Percentiles rank a stretch among this genome's conserved stretches.
Evolutionary conservation across 2,888 invertebrate species (phyloP).

Genomic region (Chalcosyrphus nemorum): DNA sequence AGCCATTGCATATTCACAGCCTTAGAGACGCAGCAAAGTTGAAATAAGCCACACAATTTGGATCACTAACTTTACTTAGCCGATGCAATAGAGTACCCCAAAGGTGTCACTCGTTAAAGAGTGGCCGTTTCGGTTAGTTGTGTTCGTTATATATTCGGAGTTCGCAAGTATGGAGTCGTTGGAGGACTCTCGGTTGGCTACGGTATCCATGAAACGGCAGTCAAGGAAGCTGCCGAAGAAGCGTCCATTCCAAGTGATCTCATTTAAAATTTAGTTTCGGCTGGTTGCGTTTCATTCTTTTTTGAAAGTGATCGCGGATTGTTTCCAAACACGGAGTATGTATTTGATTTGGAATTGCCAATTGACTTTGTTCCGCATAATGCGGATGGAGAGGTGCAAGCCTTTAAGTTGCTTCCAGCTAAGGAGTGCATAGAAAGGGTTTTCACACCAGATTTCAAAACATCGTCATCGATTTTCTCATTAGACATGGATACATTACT

Average conservation of each 20-base stretch:
- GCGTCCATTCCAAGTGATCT: conserved; percentile 93
- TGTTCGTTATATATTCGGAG: too few species aligned
- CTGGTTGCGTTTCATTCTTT: conserved; percentile 85
- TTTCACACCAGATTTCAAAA: conserved; percentile 93
- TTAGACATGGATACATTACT: conserved; percentile 94
- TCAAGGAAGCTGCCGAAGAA: conserved; percentile 97
- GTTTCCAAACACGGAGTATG: conserved; percentile 97
- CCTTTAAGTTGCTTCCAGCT: conserved; percentile 92
- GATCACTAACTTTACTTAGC: too few species aligned
- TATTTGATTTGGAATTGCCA: conserved; percentile 95
- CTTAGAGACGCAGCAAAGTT: too few species aligned
- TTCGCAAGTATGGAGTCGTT: conserved; percentile 96
- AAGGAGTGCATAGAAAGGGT: conserved; percentile 92
- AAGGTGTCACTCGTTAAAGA: too few species aligned
- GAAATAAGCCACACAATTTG: too few species aligned
- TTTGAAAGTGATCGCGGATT: conserved; percentile 96
- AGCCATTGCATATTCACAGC: too few species aligned
- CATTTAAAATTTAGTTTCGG: conserved; percentile 84
- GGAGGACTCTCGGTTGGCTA: conserved; percentile 95
- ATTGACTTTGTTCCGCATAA: conserved; percentile 95
- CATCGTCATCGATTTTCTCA: conserved; percentile 95
- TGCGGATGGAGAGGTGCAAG: conserved; percentile 96
- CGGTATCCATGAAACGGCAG: conserved; percentile 93
- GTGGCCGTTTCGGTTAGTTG: too few species aligned
- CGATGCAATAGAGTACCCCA: too few species aligned